Conservation (phyloP, 2,888 invertebrate species). For the Didymodactylos carnosus region DNA sequence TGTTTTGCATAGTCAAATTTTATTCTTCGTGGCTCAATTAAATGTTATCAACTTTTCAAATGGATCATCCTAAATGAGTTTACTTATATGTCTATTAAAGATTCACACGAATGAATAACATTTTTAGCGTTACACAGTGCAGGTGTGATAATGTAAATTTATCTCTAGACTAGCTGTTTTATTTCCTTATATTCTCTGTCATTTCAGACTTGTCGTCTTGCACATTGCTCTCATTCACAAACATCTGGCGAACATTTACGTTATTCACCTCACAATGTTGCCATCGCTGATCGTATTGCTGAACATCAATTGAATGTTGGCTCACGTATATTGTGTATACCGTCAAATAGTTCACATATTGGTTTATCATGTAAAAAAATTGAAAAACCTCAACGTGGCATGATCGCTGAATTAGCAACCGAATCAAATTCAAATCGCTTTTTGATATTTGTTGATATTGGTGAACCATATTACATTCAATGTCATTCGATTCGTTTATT, state of each 20-base stretch:
- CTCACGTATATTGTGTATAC: background rate
- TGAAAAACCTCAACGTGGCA: background rate
- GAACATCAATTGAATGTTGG: background rate
- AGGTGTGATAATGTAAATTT: too few species aligned
- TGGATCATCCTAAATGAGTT: too few species aligned
- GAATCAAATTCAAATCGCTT: background rate
- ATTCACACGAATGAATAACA: too few species aligned
- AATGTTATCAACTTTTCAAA: too few species aligned
- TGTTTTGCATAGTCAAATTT: too few species aligned
- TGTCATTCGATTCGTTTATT: background rate
- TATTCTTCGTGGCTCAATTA: too few species aligned
- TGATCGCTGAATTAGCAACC: background rate
- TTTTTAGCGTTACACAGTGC: too few species aligned
- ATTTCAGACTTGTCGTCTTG: background rate
- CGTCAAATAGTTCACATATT: background rate
- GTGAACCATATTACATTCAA: background rate
- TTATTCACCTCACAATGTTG: background rate
- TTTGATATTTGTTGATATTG: background rate
- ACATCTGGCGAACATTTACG: background rate
- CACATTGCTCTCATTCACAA: background rate
- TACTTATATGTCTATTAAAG: background rate
- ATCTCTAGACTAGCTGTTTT: too few species aligned
- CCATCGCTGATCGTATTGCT: background rate
- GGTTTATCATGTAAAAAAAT: background rate
- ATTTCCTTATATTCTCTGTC: too few species aligned